Conservation (phyloP, 1,140 invertebrate species). For the Lineus longissimus region DNA sequence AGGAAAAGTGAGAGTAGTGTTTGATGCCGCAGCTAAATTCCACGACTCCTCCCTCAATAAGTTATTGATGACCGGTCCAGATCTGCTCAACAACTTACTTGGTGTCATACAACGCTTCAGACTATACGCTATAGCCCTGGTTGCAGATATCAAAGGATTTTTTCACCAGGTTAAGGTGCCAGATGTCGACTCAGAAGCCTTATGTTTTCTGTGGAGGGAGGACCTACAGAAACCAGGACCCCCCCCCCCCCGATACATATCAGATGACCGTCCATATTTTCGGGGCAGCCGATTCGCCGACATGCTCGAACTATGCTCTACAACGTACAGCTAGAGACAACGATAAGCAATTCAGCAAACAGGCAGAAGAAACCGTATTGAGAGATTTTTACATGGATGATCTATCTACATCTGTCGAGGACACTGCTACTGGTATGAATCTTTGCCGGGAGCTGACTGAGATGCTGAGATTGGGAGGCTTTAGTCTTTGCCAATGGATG, state of each 20-base stretch:
- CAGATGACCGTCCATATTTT: slow-evolving; percentile 1
- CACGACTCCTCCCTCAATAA: neutral
- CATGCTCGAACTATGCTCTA: neutral
- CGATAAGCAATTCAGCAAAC: neutral
- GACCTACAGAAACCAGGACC: neutral
- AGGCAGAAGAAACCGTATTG: neutral
- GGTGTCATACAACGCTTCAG: neutral
- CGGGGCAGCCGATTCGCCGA: neutral
- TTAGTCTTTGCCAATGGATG: neutral
- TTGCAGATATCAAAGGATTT: neutral
- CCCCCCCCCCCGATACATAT: neutral
- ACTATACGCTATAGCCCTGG: neutral
- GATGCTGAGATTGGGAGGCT: neutral
- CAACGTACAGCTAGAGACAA: neutral
- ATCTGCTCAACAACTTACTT: neutral
- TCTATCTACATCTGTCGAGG: too few species aligned
- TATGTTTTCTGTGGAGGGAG: neutral
- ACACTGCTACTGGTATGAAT: neutral
- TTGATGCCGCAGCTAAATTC: slow-evolving; percentile 2
- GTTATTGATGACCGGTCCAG: neutral
- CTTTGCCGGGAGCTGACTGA: neutral
- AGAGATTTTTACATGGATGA: too few species aligned
- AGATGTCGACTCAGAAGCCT: neutral
- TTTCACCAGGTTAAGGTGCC: slow-evolving; percentile 5
- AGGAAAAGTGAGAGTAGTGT: slow-evolving; percentile 4